Conservation (phyloP, 2,888 invertebrate genomes). For the Spisula subtruncata region DNA sequence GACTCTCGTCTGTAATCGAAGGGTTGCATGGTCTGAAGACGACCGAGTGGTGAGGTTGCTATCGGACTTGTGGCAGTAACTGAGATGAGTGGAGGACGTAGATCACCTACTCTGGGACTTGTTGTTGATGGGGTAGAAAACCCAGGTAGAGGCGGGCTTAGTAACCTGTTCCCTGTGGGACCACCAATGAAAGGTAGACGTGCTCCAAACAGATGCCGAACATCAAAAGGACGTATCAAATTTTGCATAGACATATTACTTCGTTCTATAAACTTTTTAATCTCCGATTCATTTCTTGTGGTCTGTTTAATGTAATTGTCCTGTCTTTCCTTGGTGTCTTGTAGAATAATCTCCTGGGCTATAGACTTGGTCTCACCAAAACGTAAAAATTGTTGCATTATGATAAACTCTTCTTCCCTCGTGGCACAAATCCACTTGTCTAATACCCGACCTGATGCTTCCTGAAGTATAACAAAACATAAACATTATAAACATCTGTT, state of each 20-base stretch:
- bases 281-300: constrained; percentile 89
- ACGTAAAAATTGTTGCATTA: constrained; percentile 96
- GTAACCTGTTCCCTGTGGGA: constrained; percentile 76
- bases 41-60: constrained; percentile 93
- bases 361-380: constrained; percentile 96
- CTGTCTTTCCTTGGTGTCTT: constrained; percentile 85
- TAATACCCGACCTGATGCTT: constrained; percentile 93
- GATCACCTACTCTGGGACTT: constrained; percentile 69
- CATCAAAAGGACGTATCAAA: constrained; percentile 84
- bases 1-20: constrained; percentile 93
- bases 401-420: constrained; percentile 96
- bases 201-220: constrained; percentile 80
- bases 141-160: constrained; percentile 79
- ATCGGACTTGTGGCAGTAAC: constrained; percentile 89
- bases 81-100: constrained; percentile 78
- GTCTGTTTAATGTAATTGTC: constrained; percentile 83
- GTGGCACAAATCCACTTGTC: constrained; percentile 96
- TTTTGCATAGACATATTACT: constrained; percentile 86
- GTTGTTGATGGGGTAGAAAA: constrained; percentile 76
- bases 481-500: neutral
- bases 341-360: constrained; percentile 91
- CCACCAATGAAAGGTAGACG: constrained; percentile 80
- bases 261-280: constrained; percentile 90
- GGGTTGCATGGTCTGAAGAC: constrained; percentile 98
- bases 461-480: constrained; percentile 89